Evolutionary conservation across 2,797 vertebrate species (phyloP).

Genomic region (Champsocephalus esox): DNA sequence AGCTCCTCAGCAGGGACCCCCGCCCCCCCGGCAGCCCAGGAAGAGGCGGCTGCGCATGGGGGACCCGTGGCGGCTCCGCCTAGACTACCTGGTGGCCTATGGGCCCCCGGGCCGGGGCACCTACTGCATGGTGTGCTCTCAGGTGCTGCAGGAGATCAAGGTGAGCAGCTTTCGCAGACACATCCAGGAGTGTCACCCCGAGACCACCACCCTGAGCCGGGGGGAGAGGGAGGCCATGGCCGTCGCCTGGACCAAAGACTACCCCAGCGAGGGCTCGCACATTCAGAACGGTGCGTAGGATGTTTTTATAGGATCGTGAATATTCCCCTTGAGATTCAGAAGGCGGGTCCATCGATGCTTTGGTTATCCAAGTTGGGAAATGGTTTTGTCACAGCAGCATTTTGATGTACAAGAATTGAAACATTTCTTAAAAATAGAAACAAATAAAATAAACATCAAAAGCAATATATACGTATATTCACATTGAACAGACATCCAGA

Average conservation of each 20-base stretch:
- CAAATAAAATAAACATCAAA: no score
- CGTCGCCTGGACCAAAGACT: slow-evolving; percentile 89
- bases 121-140: slow-evolving; percentile 93
- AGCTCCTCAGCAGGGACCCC: slow-evolving; percentile 47
- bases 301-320: no score
- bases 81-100: slow-evolving; percentile 91
- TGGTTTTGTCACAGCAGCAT: no score
- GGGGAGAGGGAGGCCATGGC: slow-evolving; percentile 87
- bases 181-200: slow-evolving; percentile 90
- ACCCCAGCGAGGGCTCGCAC: slow-evolving; percentile 54
- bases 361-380: no score
- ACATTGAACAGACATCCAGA: no score
- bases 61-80: slow-evolving; percentile 88
- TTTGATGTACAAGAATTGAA: no score
- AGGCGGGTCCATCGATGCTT: no score
- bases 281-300: slow-evolving; percentile 73
- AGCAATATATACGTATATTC: no score
- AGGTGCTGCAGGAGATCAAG: slow-evolving; percentile 87
- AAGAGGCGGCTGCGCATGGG: slow-evolving; percentile 77
- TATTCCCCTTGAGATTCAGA: no score
- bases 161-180: slow-evolving; percentile 91
- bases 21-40: slow-evolving; percentile 63
- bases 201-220: slow-evolving; percentile 84
- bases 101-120: slow-evolving; percentile 86
- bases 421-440: no score